Conservation (phyloP, 1,140 invertebrate species). For the Pseudobourletiella spinata region DNA sequence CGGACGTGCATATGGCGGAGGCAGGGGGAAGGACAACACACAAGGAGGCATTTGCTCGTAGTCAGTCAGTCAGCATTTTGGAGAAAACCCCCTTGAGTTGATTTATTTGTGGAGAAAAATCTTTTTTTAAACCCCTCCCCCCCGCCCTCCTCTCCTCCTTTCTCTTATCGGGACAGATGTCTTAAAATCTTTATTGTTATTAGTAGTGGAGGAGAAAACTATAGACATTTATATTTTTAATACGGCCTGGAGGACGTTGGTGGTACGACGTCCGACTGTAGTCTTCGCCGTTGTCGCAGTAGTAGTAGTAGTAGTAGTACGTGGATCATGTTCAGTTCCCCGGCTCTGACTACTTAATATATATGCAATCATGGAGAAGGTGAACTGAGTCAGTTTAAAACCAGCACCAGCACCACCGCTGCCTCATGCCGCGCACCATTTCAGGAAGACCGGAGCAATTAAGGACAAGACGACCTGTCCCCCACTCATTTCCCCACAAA, state of each 20-base stretch:
- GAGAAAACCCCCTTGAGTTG: constrained; percentile 28
- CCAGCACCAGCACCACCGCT: background rate
- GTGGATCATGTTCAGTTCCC: no score
- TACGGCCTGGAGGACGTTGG: no score
- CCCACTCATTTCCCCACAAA: no score
- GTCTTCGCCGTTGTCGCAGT: no score
- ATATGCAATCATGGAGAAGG: no score
- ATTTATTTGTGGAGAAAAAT: constrained; percentile 26
- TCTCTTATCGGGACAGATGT: constrained; percentile 34
- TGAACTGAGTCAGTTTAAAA: background rate
- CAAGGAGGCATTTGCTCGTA: no score
- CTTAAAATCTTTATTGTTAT: constrained; percentile 31
- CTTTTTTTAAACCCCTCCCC: constrained; percentile 30
- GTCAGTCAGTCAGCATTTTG: no score
- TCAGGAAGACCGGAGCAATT: constrained; percentile 14
- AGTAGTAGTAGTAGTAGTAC: no score
- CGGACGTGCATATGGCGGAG: background rate
- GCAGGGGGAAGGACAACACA: no score
- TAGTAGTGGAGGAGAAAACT: constrained; percentile 17
- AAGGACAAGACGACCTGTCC: constrained; percentile 22
- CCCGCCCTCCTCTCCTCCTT: background rate
- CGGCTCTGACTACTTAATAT: no score
- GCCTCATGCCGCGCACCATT: background rate
- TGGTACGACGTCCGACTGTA: no score
- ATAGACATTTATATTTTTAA: constrained; percentile 25